Conservation (phyloP, 2,888 invertebrate species). For the Podabrus alpinus region DNA sequence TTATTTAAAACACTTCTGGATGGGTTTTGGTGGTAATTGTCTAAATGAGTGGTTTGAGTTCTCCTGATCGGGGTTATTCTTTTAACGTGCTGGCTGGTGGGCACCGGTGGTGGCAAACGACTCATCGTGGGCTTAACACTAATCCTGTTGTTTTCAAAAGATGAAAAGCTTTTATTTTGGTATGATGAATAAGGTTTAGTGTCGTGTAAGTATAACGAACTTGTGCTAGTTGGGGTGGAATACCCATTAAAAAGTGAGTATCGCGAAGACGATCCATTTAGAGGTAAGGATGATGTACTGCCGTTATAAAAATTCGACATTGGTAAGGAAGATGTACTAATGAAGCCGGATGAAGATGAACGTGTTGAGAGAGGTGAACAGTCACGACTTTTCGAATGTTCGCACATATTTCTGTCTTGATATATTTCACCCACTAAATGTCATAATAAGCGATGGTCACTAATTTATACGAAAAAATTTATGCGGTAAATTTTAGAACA, state of each 20-base stretch:
- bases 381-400: slow-evolving; percentile 10
- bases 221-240: slow-evolving; percentile 11
- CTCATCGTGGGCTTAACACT: slow-evolving; percentile 2
- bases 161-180: slow-evolving; percentile 9
- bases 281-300: slow-evolving; percentile 3
- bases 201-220: slow-evolving; percentile 13
- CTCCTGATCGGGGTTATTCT: slow-evolving; percentile 36
- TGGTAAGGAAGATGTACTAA: background rate
- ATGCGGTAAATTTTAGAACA: slow-evolving; percentile 1
- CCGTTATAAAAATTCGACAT: background rate
- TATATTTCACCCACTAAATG: background rate
- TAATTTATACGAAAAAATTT: background rate
- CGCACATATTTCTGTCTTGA: background rate
- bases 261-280: slow-evolving; percentile 3
- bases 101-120: slow-evolving; percentile 27
- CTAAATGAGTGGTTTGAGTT: slow-evolving; percentile 37
- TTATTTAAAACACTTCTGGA: slow-evolving; percentile 26
- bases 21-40: slow-evolving; percentile 20
- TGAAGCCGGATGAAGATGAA: slow-evolving; percentile 5
- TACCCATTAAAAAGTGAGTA: slow-evolving; percentile 19
- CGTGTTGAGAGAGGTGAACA: slow-evolving; percentile 14
- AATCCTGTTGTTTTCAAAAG: slow-evolving; percentile 8
- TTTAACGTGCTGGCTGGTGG: slow-evolving; percentile 23
- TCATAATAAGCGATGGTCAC: background rate
- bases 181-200: background rate